Percentiles rank a stretch among this genome's conserved stretches.
phyloP scores from a whole-genome alignment of 2,888 invertebrate species.

The Euclidia mi region DNA sequence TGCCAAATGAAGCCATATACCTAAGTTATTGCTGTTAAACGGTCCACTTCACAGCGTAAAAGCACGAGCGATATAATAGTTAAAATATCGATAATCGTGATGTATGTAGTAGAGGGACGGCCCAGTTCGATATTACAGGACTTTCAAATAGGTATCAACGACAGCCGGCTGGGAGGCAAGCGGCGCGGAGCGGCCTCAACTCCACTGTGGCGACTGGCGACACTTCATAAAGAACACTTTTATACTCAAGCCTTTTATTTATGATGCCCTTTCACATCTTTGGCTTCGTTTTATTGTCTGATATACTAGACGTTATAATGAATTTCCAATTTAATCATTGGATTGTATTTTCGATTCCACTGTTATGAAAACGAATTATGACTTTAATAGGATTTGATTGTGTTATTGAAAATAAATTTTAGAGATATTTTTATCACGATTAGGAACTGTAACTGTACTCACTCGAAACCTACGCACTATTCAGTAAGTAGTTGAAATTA shows the following conservation, averaged over 20 bases:
- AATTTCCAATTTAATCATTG: conserved; percentile 69
- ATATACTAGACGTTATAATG: conserved; percentile 72
- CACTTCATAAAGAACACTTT: conserved; percentile 90
- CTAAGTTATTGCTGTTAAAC: conserved; percentile 5
- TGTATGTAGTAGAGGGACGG: conserved; percentile 58
- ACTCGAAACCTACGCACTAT: no score
- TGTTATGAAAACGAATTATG: conserved; percentile 24
- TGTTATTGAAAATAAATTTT: conserved; percentile 10
- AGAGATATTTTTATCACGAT: no score
- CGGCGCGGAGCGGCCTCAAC: conserved; percentile 59
- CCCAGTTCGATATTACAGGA: conserved; percentile 84
- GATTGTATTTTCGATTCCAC: conserved; percentile 38
- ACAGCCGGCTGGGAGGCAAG: conserved; percentile 68
- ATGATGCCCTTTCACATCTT: conserved; percentile 85
- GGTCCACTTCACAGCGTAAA: conserved; percentile 12
- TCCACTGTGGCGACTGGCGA: conserved; percentile 82
- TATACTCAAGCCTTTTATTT: conserved; percentile 88
- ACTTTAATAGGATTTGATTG: conserved; percentile 22
- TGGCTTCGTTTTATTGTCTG: conserved; percentile 80
- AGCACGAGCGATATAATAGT: conserved; percentile 36
- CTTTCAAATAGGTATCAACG: conserved; percentile 87
- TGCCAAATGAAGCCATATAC: neutral
- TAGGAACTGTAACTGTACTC: no score
- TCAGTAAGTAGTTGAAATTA: no score
- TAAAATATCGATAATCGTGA: conserved; percentile 69